Percentiles rank a stretch among this genome's conserved stretches.
Conservation (phyloP, 2,888 invertebrate species). For the Pseudolycoriella hygida region DNA sequence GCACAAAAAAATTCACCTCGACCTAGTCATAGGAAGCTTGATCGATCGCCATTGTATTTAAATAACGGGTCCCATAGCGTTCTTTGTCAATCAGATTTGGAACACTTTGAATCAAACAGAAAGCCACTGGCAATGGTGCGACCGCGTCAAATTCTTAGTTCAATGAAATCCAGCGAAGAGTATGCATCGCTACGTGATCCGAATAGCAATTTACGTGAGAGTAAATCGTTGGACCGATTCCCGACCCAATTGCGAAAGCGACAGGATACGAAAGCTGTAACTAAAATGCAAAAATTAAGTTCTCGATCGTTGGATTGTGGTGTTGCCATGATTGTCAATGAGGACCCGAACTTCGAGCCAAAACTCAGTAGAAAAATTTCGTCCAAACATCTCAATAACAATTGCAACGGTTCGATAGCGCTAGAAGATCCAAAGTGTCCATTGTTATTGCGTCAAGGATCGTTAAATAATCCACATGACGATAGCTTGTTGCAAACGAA, state of each 20-base stretch:
- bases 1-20: conserved; percentile 22
- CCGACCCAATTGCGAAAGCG: conserved; percentile 28
- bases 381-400: conserved; percentile 13
- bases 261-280: conserved; percentile 18
- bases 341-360: not conserved
- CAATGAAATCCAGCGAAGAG: conserved; percentile 22
- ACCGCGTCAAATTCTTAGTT: conserved; percentile 34
- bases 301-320: conserved; percentile 25
- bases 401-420: conserved; percentile 27
- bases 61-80: conserved; percentile 31
- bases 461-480: conserved; percentile 22
- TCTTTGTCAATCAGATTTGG: conserved; percentile 28
- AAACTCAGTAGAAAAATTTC: not conserved
- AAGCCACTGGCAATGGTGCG: conserved; percentile 27
- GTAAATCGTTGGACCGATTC: conserved; percentile 46
- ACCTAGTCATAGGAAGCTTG: conserved; percentile 23
- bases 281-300: conserved; percentile 19
- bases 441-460: conserved; percentile 25
- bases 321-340: conserved; percentile 13
- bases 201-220: conserved; percentile 32
- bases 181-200: conserved; percentile 11
- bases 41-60: conserved; percentile 32
- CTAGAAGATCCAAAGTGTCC: conserved; percentile 24
- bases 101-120: conserved; percentile 12
- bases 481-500: conserved; percentile 36